Base-by-base conservation (phyloP, 2,113 vertebrate genomes). In the Coreoperca whiteheadi region DNA sequence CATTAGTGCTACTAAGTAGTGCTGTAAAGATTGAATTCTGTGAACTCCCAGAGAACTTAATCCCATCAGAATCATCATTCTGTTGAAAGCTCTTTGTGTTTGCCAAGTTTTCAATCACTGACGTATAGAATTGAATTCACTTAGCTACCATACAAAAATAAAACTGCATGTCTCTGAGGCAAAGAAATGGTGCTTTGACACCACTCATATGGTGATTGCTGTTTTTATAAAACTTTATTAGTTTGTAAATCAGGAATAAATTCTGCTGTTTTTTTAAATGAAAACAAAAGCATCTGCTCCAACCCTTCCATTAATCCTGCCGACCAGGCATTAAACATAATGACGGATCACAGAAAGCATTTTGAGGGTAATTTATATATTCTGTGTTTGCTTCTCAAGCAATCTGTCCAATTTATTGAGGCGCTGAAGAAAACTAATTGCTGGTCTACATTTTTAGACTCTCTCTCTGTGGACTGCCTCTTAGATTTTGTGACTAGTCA, bases 261-360 rank as follows among this genome's bases (percentile, higher is more conserved):
- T 61, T 14, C 23, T 39, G 39, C 20, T 50, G 4, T 37, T 37
- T 73, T 37, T 51, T 39, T 60, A 25, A 59, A 59, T 4, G 1
- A 60, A 87, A 80, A 63, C 37, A 73, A 66, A 14, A 77, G 70
- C 54, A 59, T 32, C 70, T 57, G 74, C 39, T 77, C 32, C 41
- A 64, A 73, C 8, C 25, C 63, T 61, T 28, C 69, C 74, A 89
- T 89, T 84, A 89, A 83, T 80, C 74, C 43, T 74, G 46, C 41
- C 30, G 21, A 71, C 43, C 61, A 67, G 39, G 66, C 66, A 63
- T 77, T 30, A 79, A 85, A 74, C 81, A 84, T 56, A 20, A 78
- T 79, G 74, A 79, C 25, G 32, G 43, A 81, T 77, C 70, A 21
- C 74, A 64, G 54, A 34, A 30, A 63, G 82, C 20, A 74, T 87